Conservation (phyloP, 2,797 vertebrate species). For the Centroberyx gerrardi region DNA sequence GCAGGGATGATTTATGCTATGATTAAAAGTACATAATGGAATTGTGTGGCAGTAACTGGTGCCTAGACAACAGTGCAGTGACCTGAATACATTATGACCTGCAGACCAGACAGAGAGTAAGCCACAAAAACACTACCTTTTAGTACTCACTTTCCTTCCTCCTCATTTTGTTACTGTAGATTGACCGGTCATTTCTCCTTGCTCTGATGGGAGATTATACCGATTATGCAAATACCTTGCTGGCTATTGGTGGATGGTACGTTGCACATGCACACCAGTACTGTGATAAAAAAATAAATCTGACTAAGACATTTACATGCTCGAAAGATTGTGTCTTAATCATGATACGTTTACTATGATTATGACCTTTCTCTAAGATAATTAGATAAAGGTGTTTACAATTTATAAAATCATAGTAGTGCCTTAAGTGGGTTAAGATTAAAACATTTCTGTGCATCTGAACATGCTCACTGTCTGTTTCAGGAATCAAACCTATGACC, state of each 20-base stretch:
- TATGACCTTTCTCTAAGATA: conserved; percentile 4
- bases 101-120: conserved; percentile 46
- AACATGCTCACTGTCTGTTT: too few relatives aligned
- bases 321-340: neutral
- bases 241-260: conserved; percentile 16
- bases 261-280: neutral
- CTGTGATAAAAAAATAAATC: too few relatives aligned
- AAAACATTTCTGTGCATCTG: too few relatives aligned
- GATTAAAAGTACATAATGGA: conserved; percentile 80
- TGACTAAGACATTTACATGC: neutral
- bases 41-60: conserved; percentile 62
- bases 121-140: conserved; percentile 44
- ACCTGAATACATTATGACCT: conserved; percentile 74
- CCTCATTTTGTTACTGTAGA: conserved; percentile 22
- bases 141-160: conserved; percentile 47
- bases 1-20: conserved; percentile 78
- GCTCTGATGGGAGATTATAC: conserved; percentile 40
- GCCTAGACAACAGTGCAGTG: conserved; percentile 63
- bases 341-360: neutral
- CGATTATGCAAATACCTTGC: conserved; percentile 50
- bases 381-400: too few relatives aligned
- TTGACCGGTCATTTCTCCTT: conserved; percentile 40
- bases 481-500: too few relatives aligned
- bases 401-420: too few relatives aligned
- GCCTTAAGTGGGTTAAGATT: too few relatives aligned